These are phyloP conservation scores for Paratrypauchen microcephalus DNA, from an alignment of 2,797 vertebrate species.

Conservation along the genomic window DNA sequence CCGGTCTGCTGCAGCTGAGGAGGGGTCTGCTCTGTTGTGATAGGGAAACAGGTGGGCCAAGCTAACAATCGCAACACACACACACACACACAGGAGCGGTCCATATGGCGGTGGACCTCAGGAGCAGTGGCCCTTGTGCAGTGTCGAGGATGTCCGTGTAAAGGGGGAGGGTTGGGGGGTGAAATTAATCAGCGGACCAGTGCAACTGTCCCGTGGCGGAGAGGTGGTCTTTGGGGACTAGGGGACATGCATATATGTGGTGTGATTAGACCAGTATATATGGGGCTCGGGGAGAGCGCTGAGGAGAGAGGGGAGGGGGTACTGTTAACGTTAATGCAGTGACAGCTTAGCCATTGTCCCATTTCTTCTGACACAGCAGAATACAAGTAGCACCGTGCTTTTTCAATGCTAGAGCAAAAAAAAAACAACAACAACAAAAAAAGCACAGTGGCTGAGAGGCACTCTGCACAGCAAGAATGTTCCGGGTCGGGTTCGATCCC, in stretches of 20 bases:
- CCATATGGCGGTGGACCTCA: slow-evolving; percentile 76
- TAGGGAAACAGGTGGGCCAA: slow-evolving; percentile 78
- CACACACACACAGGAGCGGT: slow-evolving; percentile 56
- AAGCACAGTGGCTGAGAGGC: too few relatives aligned
- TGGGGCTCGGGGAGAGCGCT: slow-evolving; percentile 17
- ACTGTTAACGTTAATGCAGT: slow-evolving; percentile 7
- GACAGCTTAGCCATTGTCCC: slow-evolving; percentile 5
- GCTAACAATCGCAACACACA: slow-evolving; percentile 49
- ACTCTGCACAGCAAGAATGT: too few relatives aligned
- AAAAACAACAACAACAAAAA: too few relatives aligned
- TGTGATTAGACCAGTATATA: slow-evolving; percentile 46
- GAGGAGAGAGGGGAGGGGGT: slow-evolving; percentile 8
- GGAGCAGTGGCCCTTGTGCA: slow-evolving; percentile 64
- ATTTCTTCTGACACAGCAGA: background rate
- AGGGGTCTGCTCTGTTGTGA: slow-evolving; percentile 63
- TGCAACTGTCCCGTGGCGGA: slow-evolving; percentile 70
- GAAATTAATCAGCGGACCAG: slow-evolving; percentile 75
- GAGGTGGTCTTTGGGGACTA: slow-evolving; percentile 59
- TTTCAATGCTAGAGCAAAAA: background rate
- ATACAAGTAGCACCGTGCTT: background rate
- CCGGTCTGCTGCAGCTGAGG: slow-evolving; percentile 44
- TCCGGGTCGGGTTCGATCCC: too few relatives aligned
- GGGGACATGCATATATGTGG: slow-evolving; percentile 70
- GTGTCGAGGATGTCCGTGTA: slow-evolving; percentile 48
- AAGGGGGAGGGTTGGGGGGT: slow-evolving; percentile 35